Conservation (phyloP, 1,140 invertebrate genomes). For the Aleiodes sp. region DNA sequence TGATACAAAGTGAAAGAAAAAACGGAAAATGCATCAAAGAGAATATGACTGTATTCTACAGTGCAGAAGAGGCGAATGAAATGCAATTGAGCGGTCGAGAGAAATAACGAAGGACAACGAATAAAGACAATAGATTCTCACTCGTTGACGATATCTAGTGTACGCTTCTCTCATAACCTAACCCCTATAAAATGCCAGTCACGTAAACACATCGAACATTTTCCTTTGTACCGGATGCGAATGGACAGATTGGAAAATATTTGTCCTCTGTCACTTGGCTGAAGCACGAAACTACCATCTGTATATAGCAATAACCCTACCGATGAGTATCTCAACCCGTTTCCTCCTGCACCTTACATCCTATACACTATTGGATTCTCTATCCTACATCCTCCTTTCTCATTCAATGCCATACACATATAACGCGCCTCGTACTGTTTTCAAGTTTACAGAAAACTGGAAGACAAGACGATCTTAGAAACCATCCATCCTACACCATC, state of each 20-base stretch:
- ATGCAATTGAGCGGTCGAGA: constrained; percentile 23
- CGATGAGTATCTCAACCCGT: neutral
- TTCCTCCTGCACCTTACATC: neutral
- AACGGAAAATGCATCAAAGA: neutral
- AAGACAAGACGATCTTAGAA: neutral
- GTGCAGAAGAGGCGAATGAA: neutral
- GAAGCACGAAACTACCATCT: neutral
- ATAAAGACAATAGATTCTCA: constrained; percentile 38
- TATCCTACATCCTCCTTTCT: neutral
- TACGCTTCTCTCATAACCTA: too few relatives aligned
- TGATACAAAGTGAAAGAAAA: neutral
- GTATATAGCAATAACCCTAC: neutral
- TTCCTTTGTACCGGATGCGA: constrained; percentile 49
- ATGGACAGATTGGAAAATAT: constrained; percentile 56
- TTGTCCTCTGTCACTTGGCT: constrained; percentile 39
- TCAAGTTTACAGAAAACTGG: constrained; percentile 3
- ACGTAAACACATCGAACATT: constrained; percentile 53
- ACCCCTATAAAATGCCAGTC: constrained; percentile 48
- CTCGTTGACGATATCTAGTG: neutral
- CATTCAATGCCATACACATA: neutral
- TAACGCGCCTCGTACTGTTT: neutral
- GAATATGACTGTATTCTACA: neutral
- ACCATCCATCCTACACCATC: neutral
- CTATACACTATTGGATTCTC: neutral
- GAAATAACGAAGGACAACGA: constrained; percentile 33